Base-by-base conservation (phyloP, 2,888 invertebrate genomes). In the Hydropsyche betteni region DNA sequence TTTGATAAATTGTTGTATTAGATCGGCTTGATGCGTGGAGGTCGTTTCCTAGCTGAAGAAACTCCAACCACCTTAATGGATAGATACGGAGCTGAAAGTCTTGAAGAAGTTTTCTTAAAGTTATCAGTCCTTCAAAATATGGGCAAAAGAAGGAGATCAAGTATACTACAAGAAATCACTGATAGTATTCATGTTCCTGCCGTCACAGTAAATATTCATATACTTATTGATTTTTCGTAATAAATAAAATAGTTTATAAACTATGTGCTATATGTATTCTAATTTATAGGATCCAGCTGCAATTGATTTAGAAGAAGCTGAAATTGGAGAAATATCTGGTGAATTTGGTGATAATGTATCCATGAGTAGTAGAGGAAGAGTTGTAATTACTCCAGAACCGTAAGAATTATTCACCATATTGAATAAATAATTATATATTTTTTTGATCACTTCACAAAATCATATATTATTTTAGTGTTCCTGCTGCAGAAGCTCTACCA, bases 261-360 rank as follows among this genome's bases (percentile, higher is more conserved):
- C 24, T 70, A 34, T 64, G 4, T 68, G 55, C 44, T 33, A 51
- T 16, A 16, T 69, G 10, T 51, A 71, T 76, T 61, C 44, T 58
- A 7, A 34, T 51, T 44, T 50, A 75, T 81, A 89, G 84, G 90
- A 91, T 81, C 90, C 91, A 50, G 89, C 88, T 38, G 87, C 90
- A 0, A 84, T 91, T 75, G 92, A 92, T 80, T 85, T 91, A 68
- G 91, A 91, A 81, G 91, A 91, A 78, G 90, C 91, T 58, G 91
- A 92, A 82, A 86, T 90, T 0, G 90, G 90, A 0, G 94, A 95
- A 83, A 94, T 95, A 80, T 94, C 94, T 16, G 95, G 95, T 4
- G 95, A 95, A 83, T 95, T 94, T 79, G 95, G 95, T 64, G 95
- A 95, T 83, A 94, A 94, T 81, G 90, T 94, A 2, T 94, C 94